Base-by-base conservation (phyloP, 2,797 vertebrate species). In the Danio choprae region DNA sequence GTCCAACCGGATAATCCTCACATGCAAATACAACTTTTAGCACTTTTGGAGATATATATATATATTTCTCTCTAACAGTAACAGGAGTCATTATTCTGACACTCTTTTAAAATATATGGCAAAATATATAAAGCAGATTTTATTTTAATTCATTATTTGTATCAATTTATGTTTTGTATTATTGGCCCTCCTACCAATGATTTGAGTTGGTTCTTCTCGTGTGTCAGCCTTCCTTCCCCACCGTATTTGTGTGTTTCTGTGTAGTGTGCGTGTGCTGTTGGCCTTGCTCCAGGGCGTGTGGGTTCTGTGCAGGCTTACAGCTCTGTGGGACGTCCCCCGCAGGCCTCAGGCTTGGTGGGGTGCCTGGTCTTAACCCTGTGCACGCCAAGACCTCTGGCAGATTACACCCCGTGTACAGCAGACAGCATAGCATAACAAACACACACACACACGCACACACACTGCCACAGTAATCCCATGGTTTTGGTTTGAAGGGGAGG, bases 321-420 rank as follows among this genome's bases (percentile, higher is more conserved):
- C 93, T 91, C 90, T 86, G 89, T 90, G 91, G 91, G 92, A 92
- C 81, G 87, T 91, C 92, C 91, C 91, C 90, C 85, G 80, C 86
- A 91, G 90, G 90, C 90, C 89, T 84, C 70, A 59, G 89, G 81
- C 90, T 91, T 93, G 90, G 92, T 92, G 86, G 90, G 92, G 89
- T 85, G 91, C 90, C 91, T 92, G 89, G 86, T 91, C 87, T 92
- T 91, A 92, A 91, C 90, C 89, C 91, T 89, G 89, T 89, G 88
- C 90, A 87, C 74, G 87, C 90, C 89, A 89, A 89, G 91, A 88
- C 89, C 87, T 90, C 89, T 87, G 89, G 91, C 90, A 90, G 91
- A 92, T 90, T 92, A 91, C 88, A 92, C 88, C 84, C 87, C 89
- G 83, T 88, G 87, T 89, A 91, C 90, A 87, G 90, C 89, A 81